These are phyloP conservation scores for Meiosimyza decipiens DNA, from an alignment of 2,888 invertebrate species.

Conservation along the genomic window DNA sequence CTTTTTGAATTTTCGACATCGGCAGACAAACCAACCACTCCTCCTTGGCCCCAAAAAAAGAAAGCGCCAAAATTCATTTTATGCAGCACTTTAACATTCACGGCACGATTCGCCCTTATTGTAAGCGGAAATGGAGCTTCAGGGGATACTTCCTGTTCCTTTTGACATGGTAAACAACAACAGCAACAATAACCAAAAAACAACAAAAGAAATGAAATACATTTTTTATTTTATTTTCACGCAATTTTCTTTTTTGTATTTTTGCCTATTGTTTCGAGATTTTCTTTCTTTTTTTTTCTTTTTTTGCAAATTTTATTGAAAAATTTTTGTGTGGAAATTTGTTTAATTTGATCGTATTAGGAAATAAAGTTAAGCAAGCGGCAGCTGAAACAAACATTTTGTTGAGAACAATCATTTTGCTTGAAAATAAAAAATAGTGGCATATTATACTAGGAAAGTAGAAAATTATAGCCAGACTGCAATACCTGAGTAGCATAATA, in stretches of 20 bases:
- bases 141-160: conserved; percentile 22
- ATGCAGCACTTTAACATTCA: conserved; percentile 29
- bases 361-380: background rate
- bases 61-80: conserved; percentile 14
- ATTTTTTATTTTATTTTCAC: background rate
- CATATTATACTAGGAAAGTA: too few relatives aligned
- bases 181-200: background rate
- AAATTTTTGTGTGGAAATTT: conserved; percentile 14
- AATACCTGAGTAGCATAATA: too few relatives aligned
- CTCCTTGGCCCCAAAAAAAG: background rate
- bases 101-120: conserved; percentile 30
- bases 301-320: background rate
- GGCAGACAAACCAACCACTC: background rate
- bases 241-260: conserved; percentile 2
- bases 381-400: background rate
- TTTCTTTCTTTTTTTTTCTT: background rate
- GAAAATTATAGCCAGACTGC: too few relatives aligned
- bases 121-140: conserved; percentile 33
- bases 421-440: too few relatives aligned
- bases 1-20: background rate
- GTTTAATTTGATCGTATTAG: conserved; percentile 23
- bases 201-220: background rate
- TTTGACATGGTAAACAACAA: conserved; percentile 26
- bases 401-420: too few relatives aligned
- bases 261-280: background rate